Evolutionary conservation across 1,140 invertebrate genomes (phyloP).

Genomic region (Doryteuthis pealeii): DNA sequence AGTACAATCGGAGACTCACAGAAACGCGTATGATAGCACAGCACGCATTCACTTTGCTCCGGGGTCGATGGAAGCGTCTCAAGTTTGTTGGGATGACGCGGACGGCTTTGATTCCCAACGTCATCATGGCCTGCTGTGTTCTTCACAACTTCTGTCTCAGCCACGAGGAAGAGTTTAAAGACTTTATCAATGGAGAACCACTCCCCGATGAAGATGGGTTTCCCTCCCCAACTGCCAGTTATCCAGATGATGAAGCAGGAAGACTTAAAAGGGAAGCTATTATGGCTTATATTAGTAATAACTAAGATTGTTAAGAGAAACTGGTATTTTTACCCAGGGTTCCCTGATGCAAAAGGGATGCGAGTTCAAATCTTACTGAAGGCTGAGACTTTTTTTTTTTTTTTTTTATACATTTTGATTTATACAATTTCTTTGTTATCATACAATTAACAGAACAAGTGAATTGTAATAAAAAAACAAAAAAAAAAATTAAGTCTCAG

Average conservation of each 20-base stretch:
- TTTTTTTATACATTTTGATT: too few species aligned
- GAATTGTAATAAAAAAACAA: too few species aligned
- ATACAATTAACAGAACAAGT: too few species aligned
- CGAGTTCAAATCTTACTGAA: too few species aligned
- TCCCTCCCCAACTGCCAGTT: neutral
- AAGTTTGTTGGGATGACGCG: constrained; percentile 34
- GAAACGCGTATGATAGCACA: constrained; percentile 45
- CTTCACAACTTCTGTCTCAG: constrained; percentile 53
- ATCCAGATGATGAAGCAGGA: neutral
- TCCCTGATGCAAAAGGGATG: too few species aligned
- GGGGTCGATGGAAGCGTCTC: constrained; percentile 49
- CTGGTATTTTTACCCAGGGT: too few species aligned
- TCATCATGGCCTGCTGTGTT: constrained; percentile 40
- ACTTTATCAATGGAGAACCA: constrained; percentile 16
- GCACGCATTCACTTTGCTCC: constrained; percentile 39
- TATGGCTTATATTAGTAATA: neutral
- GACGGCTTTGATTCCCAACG: constrained; percentile 37
- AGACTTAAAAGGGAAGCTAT: neutral
- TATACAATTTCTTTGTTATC: too few species aligned
- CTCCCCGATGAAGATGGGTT: neutral
- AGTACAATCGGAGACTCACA: constrained; percentile 41
- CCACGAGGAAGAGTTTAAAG: constrained; percentile 17
- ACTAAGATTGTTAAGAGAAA: too few species aligned
- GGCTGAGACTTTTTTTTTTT: too few species aligned
- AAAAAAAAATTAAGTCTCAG: too few species aligned